These are phyloP conservation scores for Eulemur rufifrons DNA, from an alignment of 2,113 vertebrate genomes.

Conservation along the genomic window DNA sequence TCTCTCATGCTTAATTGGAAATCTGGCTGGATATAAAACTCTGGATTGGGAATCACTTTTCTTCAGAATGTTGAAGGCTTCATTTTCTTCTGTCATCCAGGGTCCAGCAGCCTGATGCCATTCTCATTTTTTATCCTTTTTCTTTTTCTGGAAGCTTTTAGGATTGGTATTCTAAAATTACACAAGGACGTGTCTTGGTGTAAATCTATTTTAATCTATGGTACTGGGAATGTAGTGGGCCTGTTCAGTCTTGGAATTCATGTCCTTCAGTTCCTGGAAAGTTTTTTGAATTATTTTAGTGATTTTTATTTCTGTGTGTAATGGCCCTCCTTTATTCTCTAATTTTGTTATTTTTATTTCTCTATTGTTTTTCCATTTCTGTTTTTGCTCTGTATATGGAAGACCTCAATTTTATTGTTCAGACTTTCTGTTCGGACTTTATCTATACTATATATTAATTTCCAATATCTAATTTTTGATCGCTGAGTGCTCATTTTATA, in stretches of 20 bases:
- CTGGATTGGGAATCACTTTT: not conserved
- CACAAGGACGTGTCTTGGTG: not conserved
- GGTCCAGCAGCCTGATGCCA: not conserved
- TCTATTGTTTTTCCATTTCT: not conserved
- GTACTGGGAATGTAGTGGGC: not conserved
- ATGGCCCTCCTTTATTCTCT: not conserved
- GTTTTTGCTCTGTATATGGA: not conserved
- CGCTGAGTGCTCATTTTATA: not conserved
- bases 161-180: not conserved
- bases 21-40: not conserved
- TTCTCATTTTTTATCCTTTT: not conserved
- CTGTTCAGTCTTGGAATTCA: not conserved
- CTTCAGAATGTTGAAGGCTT: not conserved
- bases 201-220: not conserved
- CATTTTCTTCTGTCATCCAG: not conserved
- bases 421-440: not conserved
- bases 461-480: not conserved
- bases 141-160: not conserved
- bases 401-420: constrained; percentile 10
- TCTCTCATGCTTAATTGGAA: not conserved
- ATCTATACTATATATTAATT: not conserved
- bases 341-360: not conserved
- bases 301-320: not conserved
- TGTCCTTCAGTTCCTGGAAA: not conserved
- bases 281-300: not conserved